These are phyloP conservation scores for Haliaeetus leucogaster DNA, from an alignment of 2,113 vertebrate species.

Conservation along the genomic window DNA sequence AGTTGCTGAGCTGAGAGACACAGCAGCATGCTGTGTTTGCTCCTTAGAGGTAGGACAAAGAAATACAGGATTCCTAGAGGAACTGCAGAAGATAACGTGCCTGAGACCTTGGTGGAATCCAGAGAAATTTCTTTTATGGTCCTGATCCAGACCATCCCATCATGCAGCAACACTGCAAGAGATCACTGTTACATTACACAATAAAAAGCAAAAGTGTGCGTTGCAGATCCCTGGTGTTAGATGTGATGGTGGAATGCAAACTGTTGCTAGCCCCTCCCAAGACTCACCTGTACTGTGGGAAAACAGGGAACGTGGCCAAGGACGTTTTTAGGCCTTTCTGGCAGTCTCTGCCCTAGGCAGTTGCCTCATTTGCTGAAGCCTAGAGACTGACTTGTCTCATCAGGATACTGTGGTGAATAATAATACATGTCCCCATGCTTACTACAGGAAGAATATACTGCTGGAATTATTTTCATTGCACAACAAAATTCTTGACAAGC, in stretches of 20 bases:
- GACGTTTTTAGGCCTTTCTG: not conserved
- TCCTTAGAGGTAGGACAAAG: not conserved
- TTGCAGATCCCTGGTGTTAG: not conserved
- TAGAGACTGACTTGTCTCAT: not conserved
- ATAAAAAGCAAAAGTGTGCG: not conserved
- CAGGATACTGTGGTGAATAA: not conserved
- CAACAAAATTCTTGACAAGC: not conserved
- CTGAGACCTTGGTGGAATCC: not conserved
- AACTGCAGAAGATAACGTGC: rapidly evolving
- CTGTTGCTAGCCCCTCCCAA: not conserved
- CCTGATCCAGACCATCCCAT: not conserved
- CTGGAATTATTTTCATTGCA: not conserved
- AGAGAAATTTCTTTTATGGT: not conserved
- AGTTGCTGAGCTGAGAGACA: not conserved
- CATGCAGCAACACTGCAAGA: not conserved
- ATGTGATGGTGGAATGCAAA: not conserved
- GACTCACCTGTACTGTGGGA: not conserved
- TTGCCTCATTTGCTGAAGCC: not conserved
- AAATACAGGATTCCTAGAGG: not conserved
- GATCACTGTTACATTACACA: not conserved
- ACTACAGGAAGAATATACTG: not conserved
- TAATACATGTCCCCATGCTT: not conserved
- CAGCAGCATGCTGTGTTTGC: not conserved
- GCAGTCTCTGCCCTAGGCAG: not conserved
- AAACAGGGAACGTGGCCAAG: not conserved